Conservation (phyloP, 2,888 invertebrate genomes). For the Meteorus cinctellus region DNA sequence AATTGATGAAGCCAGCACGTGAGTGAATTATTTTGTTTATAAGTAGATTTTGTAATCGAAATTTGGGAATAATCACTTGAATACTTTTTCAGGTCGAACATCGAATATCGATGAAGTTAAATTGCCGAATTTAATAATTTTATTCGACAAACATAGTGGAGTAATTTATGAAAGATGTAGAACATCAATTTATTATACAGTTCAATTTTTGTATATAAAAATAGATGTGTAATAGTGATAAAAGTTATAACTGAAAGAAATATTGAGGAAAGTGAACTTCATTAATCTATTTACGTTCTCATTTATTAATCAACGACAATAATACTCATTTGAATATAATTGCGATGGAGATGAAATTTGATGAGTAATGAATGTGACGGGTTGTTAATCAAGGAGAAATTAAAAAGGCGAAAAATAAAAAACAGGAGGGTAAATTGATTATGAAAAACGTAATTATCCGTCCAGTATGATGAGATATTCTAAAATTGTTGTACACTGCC, state of each 20-base stretch:
- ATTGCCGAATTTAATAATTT: neutral
- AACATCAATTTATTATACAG: neutral
- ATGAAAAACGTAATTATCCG: constrained; percentile 6
- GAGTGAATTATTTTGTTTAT: constrained; percentile 42
- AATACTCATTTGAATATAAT: constrained; percentile 5
- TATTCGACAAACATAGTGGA: neutral
- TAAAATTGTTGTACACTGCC: constrained; percentile 9
- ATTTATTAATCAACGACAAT: constrained; percentile 12
- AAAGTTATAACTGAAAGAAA: neutral
- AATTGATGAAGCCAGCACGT: constrained; percentile 82
- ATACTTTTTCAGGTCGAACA: constrained; percentile 18
- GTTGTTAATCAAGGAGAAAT: neutral
- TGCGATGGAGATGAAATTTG: neutral
- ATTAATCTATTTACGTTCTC: neutral
- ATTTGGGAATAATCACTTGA: neutral
- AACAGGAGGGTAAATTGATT: neutral
- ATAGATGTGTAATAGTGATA: neutral
- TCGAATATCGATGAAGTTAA: constrained; percentile 8
- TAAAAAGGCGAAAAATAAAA: neutral
- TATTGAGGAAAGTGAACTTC: neutral
- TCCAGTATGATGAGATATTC: constrained; percentile 4
- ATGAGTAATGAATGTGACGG: neutral
- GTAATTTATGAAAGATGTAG: neutral
- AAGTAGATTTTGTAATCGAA: neutral
- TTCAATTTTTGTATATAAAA: neutral